A percentile compares a stretch with the other conserved stretches of the same genome.
Conservation (phyloP, 2,113 vertebrate genomes). For the Promerops cafer region DNA sequence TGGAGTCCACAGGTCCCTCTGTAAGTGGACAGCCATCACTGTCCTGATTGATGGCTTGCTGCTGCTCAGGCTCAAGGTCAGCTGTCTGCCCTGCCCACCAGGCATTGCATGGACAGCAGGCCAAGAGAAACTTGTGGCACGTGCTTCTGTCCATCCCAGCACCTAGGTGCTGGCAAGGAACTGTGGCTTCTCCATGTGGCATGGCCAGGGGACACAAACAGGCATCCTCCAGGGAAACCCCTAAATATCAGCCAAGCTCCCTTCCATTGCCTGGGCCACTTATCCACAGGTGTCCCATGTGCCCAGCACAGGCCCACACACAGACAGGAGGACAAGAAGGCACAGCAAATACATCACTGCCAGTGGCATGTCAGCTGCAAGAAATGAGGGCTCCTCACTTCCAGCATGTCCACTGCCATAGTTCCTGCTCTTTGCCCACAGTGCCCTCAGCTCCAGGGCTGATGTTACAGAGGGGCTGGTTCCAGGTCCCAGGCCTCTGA, state of each 20-base stretch:
- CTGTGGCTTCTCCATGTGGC: fast-evolving
- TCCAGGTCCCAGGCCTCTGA: neutral
- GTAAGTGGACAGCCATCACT: neutral
- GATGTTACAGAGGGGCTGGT: neutral
- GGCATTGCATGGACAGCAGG: neutral
- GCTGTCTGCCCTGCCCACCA: neutral
- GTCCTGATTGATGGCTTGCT: neutral
- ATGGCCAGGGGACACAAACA: neutral
- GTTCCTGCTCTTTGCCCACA: neutral
- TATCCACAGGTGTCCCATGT: neutral
- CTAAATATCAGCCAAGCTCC: neutral
- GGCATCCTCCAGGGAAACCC: too few species aligned
- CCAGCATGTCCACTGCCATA: fast-evolving
- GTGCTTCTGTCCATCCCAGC: fast-evolving
- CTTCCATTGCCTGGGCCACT: neutral
- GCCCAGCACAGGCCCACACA: neutral
- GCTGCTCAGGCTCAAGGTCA: neutral
- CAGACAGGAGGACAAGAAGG: neutral
- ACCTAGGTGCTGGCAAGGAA: too few species aligned
- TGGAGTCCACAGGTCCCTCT: neutral
- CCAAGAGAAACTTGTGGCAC: neutral
- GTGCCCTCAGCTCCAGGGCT: neutral
- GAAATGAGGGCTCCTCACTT: neutral
- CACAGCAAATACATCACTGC: neutral
- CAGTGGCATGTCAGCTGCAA: too few species aligned